Base-by-base conservation (phyloP, 1,140 invertebrate genomes). In the Drosophila sproati region DNA sequence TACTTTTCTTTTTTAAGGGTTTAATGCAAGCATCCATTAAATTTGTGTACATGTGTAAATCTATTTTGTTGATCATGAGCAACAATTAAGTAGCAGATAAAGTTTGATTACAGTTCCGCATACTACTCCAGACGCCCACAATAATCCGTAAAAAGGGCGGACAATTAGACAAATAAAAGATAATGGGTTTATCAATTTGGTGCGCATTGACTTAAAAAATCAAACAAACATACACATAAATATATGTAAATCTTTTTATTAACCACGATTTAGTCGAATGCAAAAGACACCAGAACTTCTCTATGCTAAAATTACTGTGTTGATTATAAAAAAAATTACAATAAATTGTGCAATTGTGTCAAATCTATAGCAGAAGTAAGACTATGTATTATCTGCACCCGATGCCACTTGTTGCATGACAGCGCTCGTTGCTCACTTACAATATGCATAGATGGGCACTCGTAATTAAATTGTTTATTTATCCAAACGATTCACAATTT, bases 1-100 rank as follows among this genome's bases (percentile, higher is more conserved):
- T 60, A 66, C 52, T 66, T 67, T 83, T 63, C 59, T 80, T 59
- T 67, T 70, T 67, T 87, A 85, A 87, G 78, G 82, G 73, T 5
- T 68, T 54, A 45, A 37, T 39, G 28, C 32, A 35, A n/a, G 41
- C 43, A 56, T 72, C 31, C 48, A 29, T 52, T 31, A 37, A 34
- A 50, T 51, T 5, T 34, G 12, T 32, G 7, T 41, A 5, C 48
- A 43, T 57, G 37, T 57, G 52, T 55, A 8, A 32, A 6, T 43
- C 7, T n/a, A 20, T 45, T 5, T 32, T 3, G 10, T 20, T 52
- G n/a, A 50, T 31, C 32, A 35, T 5, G 4, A 52, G 32, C 5
- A 35, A 35, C 32, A 7, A 52, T 52, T 35, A 12, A 43, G 39
- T 4, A n/a, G 39, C 4, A n/a, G 39, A 43, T 43, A n/a, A 8